phyloP scores from a whole-genome alignment of 2,797 vertebrate species.

The Melanotaenia boesemani region DNA sequence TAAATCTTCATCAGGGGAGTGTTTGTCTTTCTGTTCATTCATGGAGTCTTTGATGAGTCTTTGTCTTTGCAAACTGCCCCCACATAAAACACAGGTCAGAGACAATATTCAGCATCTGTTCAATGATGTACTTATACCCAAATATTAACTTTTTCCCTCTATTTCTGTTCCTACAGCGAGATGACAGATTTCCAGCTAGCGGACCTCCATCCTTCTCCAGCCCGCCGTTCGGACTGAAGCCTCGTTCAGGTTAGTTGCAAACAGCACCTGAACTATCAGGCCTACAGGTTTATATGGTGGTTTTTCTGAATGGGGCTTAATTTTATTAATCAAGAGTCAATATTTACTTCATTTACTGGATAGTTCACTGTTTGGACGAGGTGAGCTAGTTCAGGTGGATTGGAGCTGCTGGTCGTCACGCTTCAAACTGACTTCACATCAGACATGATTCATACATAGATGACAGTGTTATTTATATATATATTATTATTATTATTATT shows the following conservation, averaged over 20 bases:
- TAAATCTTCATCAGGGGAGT: conserved; percentile 2
- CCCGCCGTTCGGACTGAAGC: conserved; percentile 92
- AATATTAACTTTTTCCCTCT: not conserved
- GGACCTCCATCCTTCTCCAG: conserved; percentile 78
- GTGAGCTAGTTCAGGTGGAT: not conserved
- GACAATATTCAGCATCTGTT: conserved; percentile 3
- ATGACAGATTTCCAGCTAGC: conserved; percentile 77
- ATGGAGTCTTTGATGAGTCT: conserved; percentile 31
- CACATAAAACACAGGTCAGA: not conserved
- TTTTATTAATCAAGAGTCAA: not conserved
- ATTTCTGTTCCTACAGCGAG: conserved; percentile 74
- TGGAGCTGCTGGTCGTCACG: not conserved
- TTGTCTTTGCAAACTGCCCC: conserved; percentile 6
- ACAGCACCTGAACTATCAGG: not conserved
- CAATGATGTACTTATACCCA: not conserved
- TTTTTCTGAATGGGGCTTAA: not conserved
- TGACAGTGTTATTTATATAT: too few relatives aligned
- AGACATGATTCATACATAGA: too few relatives aligned
- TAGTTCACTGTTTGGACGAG: not conserved
- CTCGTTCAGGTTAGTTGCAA: conserved; percentile 89
- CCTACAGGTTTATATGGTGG: not conserved
- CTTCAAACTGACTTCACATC: not conserved
- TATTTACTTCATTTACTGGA: not conserved
- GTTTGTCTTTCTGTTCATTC: conserved; percentile 20
- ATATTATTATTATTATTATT: too few relatives aligned